Evolutionary conservation across 2,888 invertebrate genomes (phyloP).

Genomic region (Apodemia mormo): DNA sequence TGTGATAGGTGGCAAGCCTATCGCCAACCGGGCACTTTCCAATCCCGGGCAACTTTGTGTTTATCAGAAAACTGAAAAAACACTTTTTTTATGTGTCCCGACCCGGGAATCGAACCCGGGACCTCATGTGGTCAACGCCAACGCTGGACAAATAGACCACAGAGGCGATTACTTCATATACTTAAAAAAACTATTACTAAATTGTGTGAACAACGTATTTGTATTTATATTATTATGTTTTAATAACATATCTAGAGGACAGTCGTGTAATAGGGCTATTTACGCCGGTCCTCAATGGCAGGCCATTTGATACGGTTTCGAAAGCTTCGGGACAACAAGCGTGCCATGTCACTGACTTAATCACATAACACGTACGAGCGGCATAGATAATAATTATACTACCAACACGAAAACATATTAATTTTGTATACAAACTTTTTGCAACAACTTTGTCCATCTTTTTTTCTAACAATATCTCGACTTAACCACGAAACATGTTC

Average conservation of each 20-base stretch:
- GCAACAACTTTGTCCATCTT: no score
- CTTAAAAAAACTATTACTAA: background rate
- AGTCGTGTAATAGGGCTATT: constrained; percentile 26
- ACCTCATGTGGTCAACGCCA: no score
- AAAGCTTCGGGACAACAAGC: constrained; percentile 44
- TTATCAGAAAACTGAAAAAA: no score
- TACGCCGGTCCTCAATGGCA: constrained; percentile 54
- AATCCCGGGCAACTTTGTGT: no score
- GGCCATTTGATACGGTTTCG: constrained; percentile 59
- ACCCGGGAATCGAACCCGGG: no score
- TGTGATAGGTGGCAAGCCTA: no score
- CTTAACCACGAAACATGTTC: no score
- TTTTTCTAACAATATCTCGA: no score
- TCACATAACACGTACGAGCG: constrained; percentile 20
- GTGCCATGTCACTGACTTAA: constrained; percentile 21
- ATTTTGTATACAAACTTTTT: background rate
- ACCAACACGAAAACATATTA: background rate
- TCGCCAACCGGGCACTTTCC: no score
- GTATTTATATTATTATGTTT: constrained; percentile 9
- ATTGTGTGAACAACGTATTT: constrained; percentile 8
- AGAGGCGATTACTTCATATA: no score
- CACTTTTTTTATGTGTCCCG: no score
- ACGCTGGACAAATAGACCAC: no score
- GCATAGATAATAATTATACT: background rate
- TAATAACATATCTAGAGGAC: constrained; percentile 25